Evolutionary conservation across 2,797 vertebrate genomes (phyloP), one percentile per base, ranked within the genome.

Genomic region (Coracias cyanogaster): DNA sequence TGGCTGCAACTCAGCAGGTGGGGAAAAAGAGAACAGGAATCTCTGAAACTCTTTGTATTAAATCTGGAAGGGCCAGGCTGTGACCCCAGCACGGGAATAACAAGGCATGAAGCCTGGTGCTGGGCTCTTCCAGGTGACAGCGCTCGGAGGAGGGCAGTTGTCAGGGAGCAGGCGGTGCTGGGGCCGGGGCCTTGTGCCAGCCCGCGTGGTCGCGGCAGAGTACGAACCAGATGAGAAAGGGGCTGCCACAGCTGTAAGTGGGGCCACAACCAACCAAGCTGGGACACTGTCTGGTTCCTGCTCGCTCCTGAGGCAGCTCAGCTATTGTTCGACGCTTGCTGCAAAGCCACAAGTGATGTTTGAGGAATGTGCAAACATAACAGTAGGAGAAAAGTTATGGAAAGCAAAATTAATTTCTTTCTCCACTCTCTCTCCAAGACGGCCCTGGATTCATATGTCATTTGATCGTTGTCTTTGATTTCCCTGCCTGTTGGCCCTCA

Each of bases 281-380:
- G 69, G 74, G 96, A 89, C 96, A 96, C 12, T 85, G 90, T 69
- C 93, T 95, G 90, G 88, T 83, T 95, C 95, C 94, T 93, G 88
- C 81, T 96, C 0, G 5, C 96, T 96, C 90, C 90, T 94, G 94
- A 94, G 88, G 93, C 90, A 93, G 95, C 93, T 90, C 92, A 80
- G 89, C 95, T 95, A 96, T 96, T 96, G 95, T 90, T 96, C 33
- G 41, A 93, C 20, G 79, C 91, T 72, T 95, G 90, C 86, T 96
- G 95, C 94, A 86, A 97, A 96, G 96, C 95, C 96, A 81, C 96
- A 96, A 95, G 93, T 86, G 94, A 97, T 96, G 93, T 80, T 46
- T 92, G 92, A 96, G 94, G 95, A 96, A 96, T 96, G 95, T 95
- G 96, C 78, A 96, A 96, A 95, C 94, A 95, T 87, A 95, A 96